Percentiles rank a stretch among this genome's conserved stretches.
phyloP scores from a whole-genome alignment of 2,888 invertebrate genomes.

The Scaptomyza polygonia region DNA sequence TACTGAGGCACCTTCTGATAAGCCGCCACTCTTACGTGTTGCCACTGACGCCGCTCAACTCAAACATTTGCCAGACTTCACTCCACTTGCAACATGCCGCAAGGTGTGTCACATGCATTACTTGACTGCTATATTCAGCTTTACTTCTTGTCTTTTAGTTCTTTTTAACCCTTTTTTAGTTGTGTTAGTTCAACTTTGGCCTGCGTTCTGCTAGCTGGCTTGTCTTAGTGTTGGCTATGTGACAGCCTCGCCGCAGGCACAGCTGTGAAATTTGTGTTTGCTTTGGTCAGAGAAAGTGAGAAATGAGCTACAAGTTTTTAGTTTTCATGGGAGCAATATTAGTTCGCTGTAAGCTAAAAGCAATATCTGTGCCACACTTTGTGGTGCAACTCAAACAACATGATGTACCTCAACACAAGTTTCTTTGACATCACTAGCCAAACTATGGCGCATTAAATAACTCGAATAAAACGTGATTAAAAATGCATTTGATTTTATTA shows the following conservation, averaged over 20 bases:
- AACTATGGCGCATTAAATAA: not conserved
- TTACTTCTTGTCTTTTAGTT: constrained; percentile 22
- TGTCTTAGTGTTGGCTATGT: constrained; percentile 39
- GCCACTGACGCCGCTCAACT: constrained; percentile 32
- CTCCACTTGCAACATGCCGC: constrained; percentile 50
- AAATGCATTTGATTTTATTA: not conserved
- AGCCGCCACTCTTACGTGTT: constrained; percentile 29
- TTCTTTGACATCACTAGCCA: not conserved
- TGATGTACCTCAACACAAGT: not conserved
- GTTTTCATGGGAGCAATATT: constrained; percentile 1
- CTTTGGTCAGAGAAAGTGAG: constrained; percentile 33
- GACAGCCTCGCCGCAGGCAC: constrained; percentile 27
- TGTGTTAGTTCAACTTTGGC: constrained; percentile 4
- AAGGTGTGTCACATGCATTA: constrained; percentile 63
- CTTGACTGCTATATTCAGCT: constrained; percentile 35
- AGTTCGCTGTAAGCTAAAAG: constrained; percentile 1
- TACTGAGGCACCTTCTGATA: constrained; percentile 50
- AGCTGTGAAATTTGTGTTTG: constrained; percentile 41
- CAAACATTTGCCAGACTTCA: constrained; percentile 51
- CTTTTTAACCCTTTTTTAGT: constrained; percentile 6
- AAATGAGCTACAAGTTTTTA: constrained; percentile 3
- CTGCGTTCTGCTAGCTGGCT: constrained; percentile 8
- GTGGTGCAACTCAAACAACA: not conserved
- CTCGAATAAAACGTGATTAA: not conserved
- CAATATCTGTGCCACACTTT: constrained; percentile 10